Evolutionary conservation across 2,113 vertebrate genomes (phyloP), one percentile per base, ranked within the genome.

Genomic region (Ammodytes marinus): DNA sequence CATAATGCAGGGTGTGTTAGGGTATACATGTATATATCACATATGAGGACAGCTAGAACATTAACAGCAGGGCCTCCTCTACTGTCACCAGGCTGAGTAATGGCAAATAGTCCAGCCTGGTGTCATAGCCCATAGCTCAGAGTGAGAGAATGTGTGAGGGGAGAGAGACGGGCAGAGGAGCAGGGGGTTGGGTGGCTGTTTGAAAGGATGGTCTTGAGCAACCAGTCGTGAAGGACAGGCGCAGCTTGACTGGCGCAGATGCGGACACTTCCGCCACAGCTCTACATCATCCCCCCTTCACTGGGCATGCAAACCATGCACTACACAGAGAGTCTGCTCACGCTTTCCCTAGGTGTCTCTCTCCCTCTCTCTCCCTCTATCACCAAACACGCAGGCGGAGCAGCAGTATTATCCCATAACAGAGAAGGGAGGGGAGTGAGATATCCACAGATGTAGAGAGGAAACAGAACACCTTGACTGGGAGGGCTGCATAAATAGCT

Each of bases 261-360:
- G 95, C 94, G 94, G 96, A 95, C 94, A 94, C 94, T 94, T 94
- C 93, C 94, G 92, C 72, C 7, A 85, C 67, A 93, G 95, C 94
- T 96, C 95, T 98, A 96, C 86, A 99, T 99, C 97, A 98, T 98
- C 95, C 96, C 90, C 96, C 97, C 96, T 97, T 96, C 94, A 54
- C 57, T 97, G 96, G 88, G 91, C 92, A 86, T 88, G 83, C 91
- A 92, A 88, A 87, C 89, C 87, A 85, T 55, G 65, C 77, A 55
- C 84, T 71, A 78, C n/a, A 42, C 61, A 74, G 77, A 69, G 68
- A 67, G 80, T 73, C 74, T 68, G 69, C 75, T 65, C 92, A 93
- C 93, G 95, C 73, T 45, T 73, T 74, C 63, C 58, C 19, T 49
- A 43, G 37, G 64, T 58, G 94, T 91, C 92, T 93, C 93, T 94